Evolutionary conservation across 2,888 invertebrate genomes (phyloP).

Genomic region (Anagyrus pseudococci): DNA sequence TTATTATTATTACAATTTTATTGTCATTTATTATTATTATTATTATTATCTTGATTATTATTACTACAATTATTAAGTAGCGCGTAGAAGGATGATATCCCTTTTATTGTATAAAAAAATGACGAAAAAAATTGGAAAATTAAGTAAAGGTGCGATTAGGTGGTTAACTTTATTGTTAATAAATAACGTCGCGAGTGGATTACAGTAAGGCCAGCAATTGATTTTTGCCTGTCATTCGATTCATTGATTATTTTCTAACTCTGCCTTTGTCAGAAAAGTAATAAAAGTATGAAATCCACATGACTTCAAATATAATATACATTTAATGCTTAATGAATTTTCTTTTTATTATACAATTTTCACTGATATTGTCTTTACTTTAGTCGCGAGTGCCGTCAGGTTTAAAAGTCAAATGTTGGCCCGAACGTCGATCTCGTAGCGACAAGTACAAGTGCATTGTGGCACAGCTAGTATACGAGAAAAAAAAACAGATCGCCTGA

Average conservation of each 20-base stretch:
- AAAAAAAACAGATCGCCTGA: constrained; percentile 51
- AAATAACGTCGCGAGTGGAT: constrained; percentile 56
- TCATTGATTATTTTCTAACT: too few species aligned
- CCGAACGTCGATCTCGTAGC: constrained; percentile 49
- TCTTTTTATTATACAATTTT: too few species aligned
- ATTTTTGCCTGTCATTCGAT: constrained; percentile 14
- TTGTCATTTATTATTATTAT: constrained; percentile 35
- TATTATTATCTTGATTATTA: constrained; percentile 31
- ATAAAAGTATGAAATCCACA: too few species aligned
- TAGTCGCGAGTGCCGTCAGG: too few species aligned
- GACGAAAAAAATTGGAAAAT: constrained; percentile 48
- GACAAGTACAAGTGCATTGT: constrained; percentile 62
- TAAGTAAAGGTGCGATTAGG: constrained; percentile 53
- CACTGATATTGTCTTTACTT: too few species aligned
- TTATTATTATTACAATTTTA: constrained; percentile 44
- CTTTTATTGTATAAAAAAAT: constrained; percentile 57
- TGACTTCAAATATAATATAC: too few species aligned
- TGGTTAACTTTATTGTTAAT: constrained; percentile 60
- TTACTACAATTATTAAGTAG: constrained; percentile 39
- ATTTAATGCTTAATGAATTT: too few species aligned
- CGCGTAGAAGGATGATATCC: constrained; percentile 50
- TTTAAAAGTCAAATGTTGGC: constrained; percentile 34
- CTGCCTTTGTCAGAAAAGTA: too few species aligned
- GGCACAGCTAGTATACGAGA: constrained; percentile 63
- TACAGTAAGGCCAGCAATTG: constrained; percentile 49